Conservation (phyloP, 2,888 invertebrate genomes). For the Polietes domitor region DNA sequence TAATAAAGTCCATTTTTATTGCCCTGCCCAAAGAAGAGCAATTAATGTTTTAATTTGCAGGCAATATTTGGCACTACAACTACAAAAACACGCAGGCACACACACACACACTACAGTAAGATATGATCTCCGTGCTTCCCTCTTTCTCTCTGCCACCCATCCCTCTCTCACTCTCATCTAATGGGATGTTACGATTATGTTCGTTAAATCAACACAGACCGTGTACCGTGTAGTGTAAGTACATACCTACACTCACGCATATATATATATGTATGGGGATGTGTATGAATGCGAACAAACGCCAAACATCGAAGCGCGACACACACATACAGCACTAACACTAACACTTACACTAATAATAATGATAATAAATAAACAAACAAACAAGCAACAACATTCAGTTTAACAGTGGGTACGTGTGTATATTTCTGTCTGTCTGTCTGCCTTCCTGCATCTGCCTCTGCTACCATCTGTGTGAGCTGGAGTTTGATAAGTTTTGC, state of each 20-base stretch:
- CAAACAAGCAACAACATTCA: background rate
- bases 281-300: too few relatives aligned
- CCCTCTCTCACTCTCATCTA: background rate
- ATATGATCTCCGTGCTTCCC: too few relatives aligned
- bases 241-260: background rate
- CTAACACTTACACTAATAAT: background rate
- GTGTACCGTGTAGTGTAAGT: background rate
- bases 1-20: constrained; percentile 7
- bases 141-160: background rate
- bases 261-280: too few relatives aligned
- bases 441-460: background rate
- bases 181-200: constrained; percentile 2
- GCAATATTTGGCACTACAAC: constrained; percentile 4
- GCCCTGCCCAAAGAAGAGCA: background rate
- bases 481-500: background rate
- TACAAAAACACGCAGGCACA: background rate
- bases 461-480: background rate
- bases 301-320: background rate
- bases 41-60: constrained; percentile 42
- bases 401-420: background rate
- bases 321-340: background rate
- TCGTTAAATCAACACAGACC: constrained; percentile 26
- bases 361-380: constrained; percentile 19
- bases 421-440: background rate
- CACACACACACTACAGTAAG: too few relatives aligned